A percentile compares a stretch with the other conserved stretches of the same genome.
These are phyloP conservation scores for Macroramphosus scolopax DNA, from an alignment of 2,797 vertebrate genomes.

Conservation along the genomic window DNA sequence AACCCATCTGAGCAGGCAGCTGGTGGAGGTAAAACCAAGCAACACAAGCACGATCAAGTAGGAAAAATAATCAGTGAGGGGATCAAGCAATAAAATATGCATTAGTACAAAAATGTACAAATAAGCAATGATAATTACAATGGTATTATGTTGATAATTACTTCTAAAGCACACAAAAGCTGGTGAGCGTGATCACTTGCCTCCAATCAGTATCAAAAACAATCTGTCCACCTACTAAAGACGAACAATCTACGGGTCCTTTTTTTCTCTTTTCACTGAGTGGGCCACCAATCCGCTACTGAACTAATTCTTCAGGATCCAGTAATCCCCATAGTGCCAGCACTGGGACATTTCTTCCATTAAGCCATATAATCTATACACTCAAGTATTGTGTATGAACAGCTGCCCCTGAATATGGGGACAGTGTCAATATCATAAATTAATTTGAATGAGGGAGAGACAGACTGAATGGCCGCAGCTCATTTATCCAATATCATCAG, in stretches of 20 bases:
- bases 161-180: slow-evolving; percentile 2
- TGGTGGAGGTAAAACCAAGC: slow-evolving; percentile 62
- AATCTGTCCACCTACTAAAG: slow-evolving; percentile 17
- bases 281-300: slow-evolving; percentile 20
- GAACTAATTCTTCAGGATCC: slow-evolving; percentile 27
- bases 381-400: slow-evolving; percentile 37
- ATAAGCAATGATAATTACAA: not conserved
- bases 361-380: slow-evolving; percentile 32
- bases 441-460: slow-evolving; percentile 33
- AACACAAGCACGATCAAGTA: no score
- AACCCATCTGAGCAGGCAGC: slow-evolving; percentile 95
- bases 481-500: slow-evolving; percentile 48
- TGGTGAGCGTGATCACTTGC: not conserved
- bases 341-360: slow-evolving; percentile 34
- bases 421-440: slow-evolving; percentile 50
- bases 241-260: slow-evolving; percentile 19
- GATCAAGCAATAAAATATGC: slow-evolving; percentile 10
- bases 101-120: slow-evolving; percentile 4
- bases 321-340: slow-evolving; percentile 42
- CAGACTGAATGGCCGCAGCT: slow-evolving; percentile 52
- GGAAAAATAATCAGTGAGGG: no score
- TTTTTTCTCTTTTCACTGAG: slow-evolving; percentile 20
- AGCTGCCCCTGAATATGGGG: slow-evolving; percentile 61
- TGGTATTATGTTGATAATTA: not conserved
- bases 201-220: slow-evolving; percentile 17